Base-by-base conservation (phyloP, 1,140 invertebrate species). In the Polypedilum pembai region DNA sequence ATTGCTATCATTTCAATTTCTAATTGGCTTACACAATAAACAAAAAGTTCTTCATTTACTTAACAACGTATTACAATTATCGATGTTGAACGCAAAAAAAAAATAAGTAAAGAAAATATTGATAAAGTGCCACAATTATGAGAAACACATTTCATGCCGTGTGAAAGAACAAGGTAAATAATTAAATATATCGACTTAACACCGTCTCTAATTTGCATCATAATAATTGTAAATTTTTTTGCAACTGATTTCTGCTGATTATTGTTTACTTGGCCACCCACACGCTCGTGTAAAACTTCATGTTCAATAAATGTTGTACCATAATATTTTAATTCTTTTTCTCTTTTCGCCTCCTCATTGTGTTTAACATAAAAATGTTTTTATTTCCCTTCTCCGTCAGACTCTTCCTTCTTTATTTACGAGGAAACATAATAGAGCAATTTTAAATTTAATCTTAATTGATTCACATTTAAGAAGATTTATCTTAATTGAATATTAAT, bases 141-240 rank as follows among this genome's bases (percentile, higher is more conserved):
- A n/a, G 15, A 56, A 56, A 56, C 45, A 56, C 45, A 56, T 56
- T 56, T 56, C 45, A 56, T 56, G 45, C 45, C 45, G 45, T 56
- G 45, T 56, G 45, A 56, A 56, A 56, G 45, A 56, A 56, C 45
- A 56, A 56, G n/a, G 45, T 3, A 56, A 56, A 45, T 15, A 56
- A 56, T 56, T 56, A 56, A 56, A 56, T 56, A 56, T 56, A 56
- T 56, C 45, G 45, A 10, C 45, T 56, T 56, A n/a, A 56, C 45
- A 56, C 45, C 45, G 45, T 56, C n/a, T 56, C 45, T 56, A 56
- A 56, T 56, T 56, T 56, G 45, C 45, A 33, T 56, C 45, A 56
- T 56, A 56, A 56, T 56, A 56, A 56, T 56, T 56, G 45, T 56
- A 56, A 56, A 56, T 56, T 56, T 56, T 56, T 56, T 56, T 56